phyloP scores from a whole-genome alignment of 64 coral and sea anemone species.

The Anthopleura sola region DNA sequence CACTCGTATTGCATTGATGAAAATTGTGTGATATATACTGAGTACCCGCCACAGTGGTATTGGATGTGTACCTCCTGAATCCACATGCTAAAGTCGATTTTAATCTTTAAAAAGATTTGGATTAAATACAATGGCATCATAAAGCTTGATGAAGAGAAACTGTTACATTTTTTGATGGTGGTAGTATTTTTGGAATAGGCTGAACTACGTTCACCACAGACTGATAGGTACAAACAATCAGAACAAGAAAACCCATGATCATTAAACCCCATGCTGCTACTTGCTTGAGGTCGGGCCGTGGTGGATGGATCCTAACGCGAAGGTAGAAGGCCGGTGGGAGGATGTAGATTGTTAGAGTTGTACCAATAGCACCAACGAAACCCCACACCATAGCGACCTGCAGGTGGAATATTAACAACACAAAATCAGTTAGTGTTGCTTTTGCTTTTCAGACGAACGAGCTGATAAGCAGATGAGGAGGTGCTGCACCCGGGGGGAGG shows the following conservation, averaged over 20 bases:
- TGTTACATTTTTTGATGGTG: neutral
- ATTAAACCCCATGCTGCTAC: constrained; percentile 83
- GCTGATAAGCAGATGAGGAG: no score
- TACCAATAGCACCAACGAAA: constrained; percentile 82
- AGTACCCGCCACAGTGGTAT: no score
- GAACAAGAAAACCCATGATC: constrained; percentile 50
- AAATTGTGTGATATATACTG: no score
- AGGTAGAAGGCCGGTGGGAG: constrained; percentile 85
- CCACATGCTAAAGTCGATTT: no score
- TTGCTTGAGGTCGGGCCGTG: constrained; percentile 73
- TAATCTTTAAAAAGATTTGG: no score
- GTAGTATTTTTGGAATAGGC: constrained; percentile 45
- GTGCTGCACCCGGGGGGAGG: no score
- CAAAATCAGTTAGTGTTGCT: no score
- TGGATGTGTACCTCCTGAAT: no score
- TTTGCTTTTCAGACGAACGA: no score
- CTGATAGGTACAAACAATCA: constrained; percentile 85
- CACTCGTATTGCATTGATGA: no score
- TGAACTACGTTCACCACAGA: constrained; percentile 73
- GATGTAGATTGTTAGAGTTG: constrained; percentile 73
- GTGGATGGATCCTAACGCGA: constrained; percentile 71
- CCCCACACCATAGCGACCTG: constrained; percentile 95
- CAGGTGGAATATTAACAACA: neutral
- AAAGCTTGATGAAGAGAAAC: neutral
- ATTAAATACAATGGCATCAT: neutral